These are phyloP conservation scores for Pionites leucogaster DNA, from an alignment of 2,113 vertebrate species.

Conservation along the genomic window DNA sequence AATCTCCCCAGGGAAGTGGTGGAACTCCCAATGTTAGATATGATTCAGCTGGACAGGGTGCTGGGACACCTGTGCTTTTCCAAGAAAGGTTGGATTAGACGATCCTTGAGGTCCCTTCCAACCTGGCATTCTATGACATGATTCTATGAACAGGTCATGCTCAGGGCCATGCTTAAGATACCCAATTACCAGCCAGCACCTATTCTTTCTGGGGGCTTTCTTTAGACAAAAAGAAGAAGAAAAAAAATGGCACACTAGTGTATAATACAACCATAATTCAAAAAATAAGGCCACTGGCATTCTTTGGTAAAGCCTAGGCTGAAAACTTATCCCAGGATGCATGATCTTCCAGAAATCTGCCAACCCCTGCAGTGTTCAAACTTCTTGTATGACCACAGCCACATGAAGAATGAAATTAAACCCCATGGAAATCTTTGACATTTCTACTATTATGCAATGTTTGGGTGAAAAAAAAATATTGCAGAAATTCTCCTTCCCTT, in stretches of 20 bases:
- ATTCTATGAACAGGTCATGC: not conserved
- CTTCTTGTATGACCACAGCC: constrained; percentile 73
- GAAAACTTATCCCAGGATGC: constrained; percentile 66
- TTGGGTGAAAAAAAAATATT: constrained; percentile 73
- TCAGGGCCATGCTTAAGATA: not conserved
- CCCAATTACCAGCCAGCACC: not conserved
- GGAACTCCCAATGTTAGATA: not conserved
- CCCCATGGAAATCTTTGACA: constrained; percentile 76
- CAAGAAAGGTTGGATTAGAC: not conserved
- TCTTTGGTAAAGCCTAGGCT: constrained; percentile 21
- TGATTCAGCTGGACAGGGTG: not conserved
- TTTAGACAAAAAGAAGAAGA: not conserved
- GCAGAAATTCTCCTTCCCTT: constrained; percentile 61
- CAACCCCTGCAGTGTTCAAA: constrained; percentile 68
- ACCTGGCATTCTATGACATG: not conserved
- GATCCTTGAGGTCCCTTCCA: not conserved
- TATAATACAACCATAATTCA: not conserved
- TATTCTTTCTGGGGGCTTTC: not conserved
- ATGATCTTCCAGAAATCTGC: constrained; percentile 73
- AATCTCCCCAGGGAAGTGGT: not conserved
- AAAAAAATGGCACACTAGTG: not conserved
- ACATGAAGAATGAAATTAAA: constrained; percentile 74
- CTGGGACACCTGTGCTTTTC: not conserved
- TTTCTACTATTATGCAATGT: constrained; percentile 79
- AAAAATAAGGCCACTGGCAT: constrained; percentile 11